These are phyloP conservation scores for Sparus aurata DNA, from an alignment of 2,797 vertebrate species.

Conservation along the genomic window DNA sequence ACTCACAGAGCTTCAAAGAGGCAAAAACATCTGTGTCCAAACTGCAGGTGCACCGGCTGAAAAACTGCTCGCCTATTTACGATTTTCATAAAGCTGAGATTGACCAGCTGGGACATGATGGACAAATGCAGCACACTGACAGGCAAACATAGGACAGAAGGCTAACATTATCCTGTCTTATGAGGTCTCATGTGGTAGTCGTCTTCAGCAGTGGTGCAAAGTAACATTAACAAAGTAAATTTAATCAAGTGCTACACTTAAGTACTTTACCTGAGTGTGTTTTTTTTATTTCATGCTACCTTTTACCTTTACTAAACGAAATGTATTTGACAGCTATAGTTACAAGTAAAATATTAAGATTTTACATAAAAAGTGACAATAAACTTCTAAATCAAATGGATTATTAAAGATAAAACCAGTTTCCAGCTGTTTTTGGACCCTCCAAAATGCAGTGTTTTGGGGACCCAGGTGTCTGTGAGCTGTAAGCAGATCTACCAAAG, in stretches of 20 bases:
- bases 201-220: neutral
- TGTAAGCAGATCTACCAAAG: neutral
- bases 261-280: neutral
- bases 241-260: neutral
- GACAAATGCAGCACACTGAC: conserved; percentile 1
- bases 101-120: conserved; percentile 49
- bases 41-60: conserved; percentile 57
- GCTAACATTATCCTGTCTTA: neutral
- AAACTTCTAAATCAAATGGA: neutral
- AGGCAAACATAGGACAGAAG: conserved; percentile 2
- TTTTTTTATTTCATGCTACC: neutral
- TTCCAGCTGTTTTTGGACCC: neutral
- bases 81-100: conserved; percentile 16
- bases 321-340: neutral
- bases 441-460: neutral
- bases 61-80: conserved; percentile 46
- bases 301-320: neutral
- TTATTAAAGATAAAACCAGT: neutral
- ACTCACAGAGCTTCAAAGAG: conserved; percentile 56
- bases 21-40: conserved; percentile 50
- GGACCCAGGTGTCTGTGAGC: neutral
- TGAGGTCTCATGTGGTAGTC: neutral
- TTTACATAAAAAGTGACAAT: neutral
- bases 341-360: neutral
- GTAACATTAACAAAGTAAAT: neutral